Evolutionary conservation across 2,797 vertebrate genomes (phyloP).

Genomic region (Neosilurus mollespiculum): DNA sequence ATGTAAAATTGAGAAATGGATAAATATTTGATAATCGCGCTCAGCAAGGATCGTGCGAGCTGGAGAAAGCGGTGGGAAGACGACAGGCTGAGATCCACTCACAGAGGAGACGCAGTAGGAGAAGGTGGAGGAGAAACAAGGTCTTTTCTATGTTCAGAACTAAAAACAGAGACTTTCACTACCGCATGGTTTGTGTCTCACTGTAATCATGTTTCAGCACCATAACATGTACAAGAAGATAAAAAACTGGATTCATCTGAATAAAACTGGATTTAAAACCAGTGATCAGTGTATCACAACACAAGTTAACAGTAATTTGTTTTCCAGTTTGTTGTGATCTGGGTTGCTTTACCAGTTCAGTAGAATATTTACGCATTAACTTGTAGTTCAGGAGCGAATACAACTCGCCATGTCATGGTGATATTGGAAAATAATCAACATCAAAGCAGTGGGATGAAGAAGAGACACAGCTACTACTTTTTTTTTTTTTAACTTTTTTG

Average conservation of each 20-base stretch:
- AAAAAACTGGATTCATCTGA: background rate
- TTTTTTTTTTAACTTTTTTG: no score
- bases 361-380: background rate
- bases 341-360: background rate
- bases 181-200: background rate
- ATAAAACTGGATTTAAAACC: background rate
- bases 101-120: background rate
- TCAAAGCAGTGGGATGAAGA: background rate
- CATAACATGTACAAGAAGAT: background rate
- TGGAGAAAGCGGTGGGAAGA: constrained; percentile 41
- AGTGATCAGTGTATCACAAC: no score
- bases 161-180: background rate
- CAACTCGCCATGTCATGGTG: background rate
- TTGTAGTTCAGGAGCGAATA: background rate
- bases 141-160: constrained; percentile 2
- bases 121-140: constrained; percentile 21
- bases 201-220: background rate
- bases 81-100: background rate
- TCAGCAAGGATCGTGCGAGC: constrained; percentile 42
- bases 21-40: constrained; percentile 55
- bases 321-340: background rate
- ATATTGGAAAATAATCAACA: background rate
- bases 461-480: no score
- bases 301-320: background rate
- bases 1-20: constrained; percentile 46